Evolutionary conservation across 1,140 invertebrate genomes (phyloP).

Genomic region (Drosophila willistoni): DNA sequence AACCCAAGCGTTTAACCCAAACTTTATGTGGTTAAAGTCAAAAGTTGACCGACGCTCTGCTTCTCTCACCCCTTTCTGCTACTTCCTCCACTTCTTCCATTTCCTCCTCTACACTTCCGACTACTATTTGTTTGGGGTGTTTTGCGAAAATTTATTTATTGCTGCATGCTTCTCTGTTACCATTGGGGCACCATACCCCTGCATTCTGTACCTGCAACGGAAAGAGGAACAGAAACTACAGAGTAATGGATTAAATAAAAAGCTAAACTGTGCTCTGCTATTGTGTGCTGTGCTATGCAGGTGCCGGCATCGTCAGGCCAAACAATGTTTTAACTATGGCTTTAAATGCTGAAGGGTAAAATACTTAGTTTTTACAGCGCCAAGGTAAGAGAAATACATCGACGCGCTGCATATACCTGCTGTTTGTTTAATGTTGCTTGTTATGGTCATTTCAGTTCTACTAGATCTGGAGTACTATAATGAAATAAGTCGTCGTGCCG

Average conservation of each 20-base stretch:
- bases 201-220: conserved; percentile 48
- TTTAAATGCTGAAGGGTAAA: conserved; percentile 64
- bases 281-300: conserved; percentile 28
- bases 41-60: conserved; percentile 9
- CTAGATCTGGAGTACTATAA: neutral
- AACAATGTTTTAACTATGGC: conserved; percentile 55
- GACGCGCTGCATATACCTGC: neutral
- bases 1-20: conserved; percentile 7
- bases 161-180: conserved; percentile 33
- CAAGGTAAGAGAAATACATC: conserved; percentile 2
- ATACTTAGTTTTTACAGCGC: conserved; percentile 34
- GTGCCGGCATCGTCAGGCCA: conserved; percentile 23
- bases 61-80: neutral
- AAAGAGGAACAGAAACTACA: conserved; percentile 5
- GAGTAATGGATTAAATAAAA: conserved; percentile 64
- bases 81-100: neutral
- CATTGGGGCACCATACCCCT: conserved; percentile 48
- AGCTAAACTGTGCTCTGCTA: conserved; percentile 45
- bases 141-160: conserved; percentile 58
- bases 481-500: neutral
- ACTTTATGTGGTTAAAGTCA: conserved; percentile 15
- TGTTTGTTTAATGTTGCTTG: conserved; percentile 10
- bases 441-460: conserved; percentile 16
- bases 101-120: neutral
- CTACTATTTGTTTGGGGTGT: conserved; percentile 57